A percentile compares a stretch with the other conserved stretches of the same genome.
Conservation (phyloP, 2,888 invertebrate species). For the Dinocampus coccinellae region DNA sequence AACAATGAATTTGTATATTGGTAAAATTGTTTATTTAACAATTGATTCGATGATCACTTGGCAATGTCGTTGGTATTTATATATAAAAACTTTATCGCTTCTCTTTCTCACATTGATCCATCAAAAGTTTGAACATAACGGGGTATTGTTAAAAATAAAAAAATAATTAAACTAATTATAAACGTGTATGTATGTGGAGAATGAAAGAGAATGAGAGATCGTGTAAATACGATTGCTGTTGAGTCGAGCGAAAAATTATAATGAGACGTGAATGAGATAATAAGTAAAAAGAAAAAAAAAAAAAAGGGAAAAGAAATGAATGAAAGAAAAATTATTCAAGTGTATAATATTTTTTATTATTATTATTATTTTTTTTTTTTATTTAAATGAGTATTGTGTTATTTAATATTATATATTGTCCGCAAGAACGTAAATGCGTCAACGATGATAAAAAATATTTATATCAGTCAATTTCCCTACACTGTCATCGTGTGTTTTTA, state of each 20-base stretch:
- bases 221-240: background rate
- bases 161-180: too few relatives aligned
- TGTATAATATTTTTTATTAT: background rate
- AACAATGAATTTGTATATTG: background rate
- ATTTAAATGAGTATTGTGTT: background rate
- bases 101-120: background rate
- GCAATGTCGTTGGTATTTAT: background rate
- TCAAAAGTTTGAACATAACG: background rate
- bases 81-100: background rate
- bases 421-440: background rate
- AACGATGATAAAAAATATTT: background rate
- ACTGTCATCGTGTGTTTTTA: background rate
- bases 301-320: background rate
- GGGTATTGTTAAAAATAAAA: background rate
- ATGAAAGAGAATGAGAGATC: too few relatives aligned
- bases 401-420: background rate
- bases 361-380: background rate
- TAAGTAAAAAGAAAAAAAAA: background rate
- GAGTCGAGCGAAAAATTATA: background rate
- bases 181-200: too few relatives aligned
- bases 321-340: background rate
- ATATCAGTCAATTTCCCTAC: background rate
- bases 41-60: constrained; percentile 5
- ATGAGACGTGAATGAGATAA: background rate
- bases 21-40: background rate